phyloP scores from a whole-genome alignment of 2,113 vertebrate genomes.

The Dipodomys spectabilis region DNA sequence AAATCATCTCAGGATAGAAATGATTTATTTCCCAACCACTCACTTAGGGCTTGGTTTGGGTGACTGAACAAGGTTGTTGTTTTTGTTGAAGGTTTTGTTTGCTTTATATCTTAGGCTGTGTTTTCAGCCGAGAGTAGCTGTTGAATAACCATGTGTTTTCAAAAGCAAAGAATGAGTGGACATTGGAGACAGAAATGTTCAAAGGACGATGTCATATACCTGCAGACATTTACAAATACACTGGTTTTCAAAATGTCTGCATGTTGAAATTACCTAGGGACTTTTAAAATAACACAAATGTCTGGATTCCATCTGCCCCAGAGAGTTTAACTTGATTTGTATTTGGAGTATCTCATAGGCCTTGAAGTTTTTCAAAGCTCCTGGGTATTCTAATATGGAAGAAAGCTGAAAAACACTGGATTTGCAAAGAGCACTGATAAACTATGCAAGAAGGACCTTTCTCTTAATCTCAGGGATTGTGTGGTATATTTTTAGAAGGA shows the following conservation, averaged over 20 bases:
- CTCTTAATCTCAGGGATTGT: neutral
- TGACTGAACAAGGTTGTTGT: neutral
- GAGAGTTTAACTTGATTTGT: neutral
- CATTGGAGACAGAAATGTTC: neutral
- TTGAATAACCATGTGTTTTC: conserved; percentile 16
- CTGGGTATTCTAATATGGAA: neutral
- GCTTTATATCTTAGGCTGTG: neutral
- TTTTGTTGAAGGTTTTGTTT: neutral
- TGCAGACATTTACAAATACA: neutral
- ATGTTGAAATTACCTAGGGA: neutral
- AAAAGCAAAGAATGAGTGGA: conserved; percentile 15
- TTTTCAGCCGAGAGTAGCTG: neutral
- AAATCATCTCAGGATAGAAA: neutral
- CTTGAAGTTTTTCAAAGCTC: neutral
- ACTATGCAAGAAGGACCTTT: neutral
- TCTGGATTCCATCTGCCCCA: neutral
- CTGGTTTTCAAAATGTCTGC: neutral
- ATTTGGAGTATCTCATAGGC: neutral
- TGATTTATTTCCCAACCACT: neutral
- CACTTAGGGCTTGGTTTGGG: neutral
- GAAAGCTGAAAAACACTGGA: neutral
- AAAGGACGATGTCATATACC: neutral
- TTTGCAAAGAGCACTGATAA: neutral
- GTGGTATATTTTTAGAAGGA: neutral
- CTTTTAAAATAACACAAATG: neutral